These are phyloP conservation scores for human DNA, from an alignment of 2,113 vertebrate genomes.

Conservation along the genomic window DNA sequence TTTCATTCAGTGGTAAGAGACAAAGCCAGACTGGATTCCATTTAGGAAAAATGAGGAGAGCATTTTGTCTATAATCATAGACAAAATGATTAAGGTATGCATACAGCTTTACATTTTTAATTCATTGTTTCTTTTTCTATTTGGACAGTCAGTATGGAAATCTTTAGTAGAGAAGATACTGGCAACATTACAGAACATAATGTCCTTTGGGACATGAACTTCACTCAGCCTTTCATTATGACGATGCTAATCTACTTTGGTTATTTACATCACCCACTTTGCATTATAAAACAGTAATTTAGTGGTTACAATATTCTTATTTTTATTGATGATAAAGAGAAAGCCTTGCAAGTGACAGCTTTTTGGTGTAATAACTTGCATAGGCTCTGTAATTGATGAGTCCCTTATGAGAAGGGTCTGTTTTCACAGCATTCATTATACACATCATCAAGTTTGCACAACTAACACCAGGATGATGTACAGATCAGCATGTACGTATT, in stretches of 20 bases:
- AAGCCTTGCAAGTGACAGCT: not conserved
- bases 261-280: constrained; percentile 32
- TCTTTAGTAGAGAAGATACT: not conserved
- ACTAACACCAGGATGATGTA: not conserved
- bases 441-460: not conserved
- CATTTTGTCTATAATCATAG: not conserved
- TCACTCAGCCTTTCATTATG: not conserved
- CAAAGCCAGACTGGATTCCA: not conserved
- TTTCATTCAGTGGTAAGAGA: not conserved
- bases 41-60: not conserved
- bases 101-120: not conserved
- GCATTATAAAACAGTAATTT: constrained; percentile 8
- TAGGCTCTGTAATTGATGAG: not conserved
- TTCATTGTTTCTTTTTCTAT: not conserved
- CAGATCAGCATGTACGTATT: not conserved
- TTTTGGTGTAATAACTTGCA: not conserved
- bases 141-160: not conserved
- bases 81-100: not conserved
- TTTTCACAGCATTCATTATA: not conserved
- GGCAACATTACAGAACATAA: not conserved
- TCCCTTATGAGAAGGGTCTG: not conserved
- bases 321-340: constrained; percentile 37
- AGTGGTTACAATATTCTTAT: not conserved
- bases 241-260: not conserved
- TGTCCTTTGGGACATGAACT: not conserved